These are phyloP conservation scores for Vespertilio murinus DNA, from an alignment of 2,797 vertebrate species.

Conservation along the genomic window DNA sequence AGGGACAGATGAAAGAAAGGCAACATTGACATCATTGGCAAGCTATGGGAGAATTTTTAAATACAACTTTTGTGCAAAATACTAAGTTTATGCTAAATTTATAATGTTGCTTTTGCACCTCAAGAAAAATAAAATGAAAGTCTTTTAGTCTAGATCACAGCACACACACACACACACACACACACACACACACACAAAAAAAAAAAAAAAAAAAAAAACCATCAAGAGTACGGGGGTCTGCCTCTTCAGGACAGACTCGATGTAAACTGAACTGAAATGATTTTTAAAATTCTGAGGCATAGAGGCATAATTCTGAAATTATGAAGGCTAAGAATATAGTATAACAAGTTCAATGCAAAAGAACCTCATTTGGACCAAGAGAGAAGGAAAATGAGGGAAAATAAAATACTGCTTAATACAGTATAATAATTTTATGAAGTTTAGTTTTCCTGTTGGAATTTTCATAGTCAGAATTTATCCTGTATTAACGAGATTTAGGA, in stretches of 20 bases:
- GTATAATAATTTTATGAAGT: slow-evolving; percentile 38
- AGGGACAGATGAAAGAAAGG: too few relatives aligned
- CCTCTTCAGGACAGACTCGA: slow-evolving; percentile 46
- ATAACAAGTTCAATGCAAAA: slow-evolving; percentile 15
- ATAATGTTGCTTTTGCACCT: not conserved
- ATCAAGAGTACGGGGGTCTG: slow-evolving; percentile 27
- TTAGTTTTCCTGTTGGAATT: not conserved
- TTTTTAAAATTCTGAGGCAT: not conserved
- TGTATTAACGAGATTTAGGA: not conserved
- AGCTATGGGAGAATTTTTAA: not conserved
- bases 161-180: too few relatives aligned
- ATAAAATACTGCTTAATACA: slow-evolving; percentile 30
- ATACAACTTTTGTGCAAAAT: not conserved
- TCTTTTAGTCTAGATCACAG: slow-evolving; percentile 8
- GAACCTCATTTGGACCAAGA: not conserved
- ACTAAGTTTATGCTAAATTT: not conserved
- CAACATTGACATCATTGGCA: not conserved
- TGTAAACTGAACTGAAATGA: not conserved
- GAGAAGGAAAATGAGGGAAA: slow-evolving; percentile 39
- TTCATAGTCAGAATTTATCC: not conserved
- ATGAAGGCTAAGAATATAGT: not conserved
- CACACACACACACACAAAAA: too few relatives aligned
- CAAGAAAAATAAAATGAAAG: slow-evolving; percentile 32
- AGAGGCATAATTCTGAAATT: slow-evolving; percentile 37
- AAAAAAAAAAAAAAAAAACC: too few relatives aligned